A percentile compares a stretch with the other conserved stretches of the same genome.
Conservation (phyloP, 2,113 vertebrate species). For the Zosterops borbonicus region DNA sequence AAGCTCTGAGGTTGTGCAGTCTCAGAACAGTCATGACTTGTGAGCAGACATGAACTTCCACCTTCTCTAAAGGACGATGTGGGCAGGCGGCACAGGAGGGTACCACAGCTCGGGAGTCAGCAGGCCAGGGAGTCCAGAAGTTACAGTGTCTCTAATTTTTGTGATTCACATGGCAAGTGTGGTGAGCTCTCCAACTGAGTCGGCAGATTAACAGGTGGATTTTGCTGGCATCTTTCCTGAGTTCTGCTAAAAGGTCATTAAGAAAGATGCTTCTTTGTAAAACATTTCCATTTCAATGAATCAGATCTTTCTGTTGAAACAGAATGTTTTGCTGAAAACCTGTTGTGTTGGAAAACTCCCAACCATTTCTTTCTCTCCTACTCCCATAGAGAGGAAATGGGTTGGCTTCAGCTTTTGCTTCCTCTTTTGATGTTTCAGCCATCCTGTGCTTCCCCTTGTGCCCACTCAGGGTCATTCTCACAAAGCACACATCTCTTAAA, state of each 20-base stretch:
- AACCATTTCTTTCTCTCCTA: not conserved
- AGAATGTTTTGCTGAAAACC: slow-evolving; percentile 54
- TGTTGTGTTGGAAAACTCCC: slow-evolving; percentile 56
- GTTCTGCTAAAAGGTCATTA: slow-evolving; percentile 9
- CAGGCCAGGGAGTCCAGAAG: not conserved
- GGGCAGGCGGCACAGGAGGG: not conserved
- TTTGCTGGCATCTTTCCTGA: not conserved
- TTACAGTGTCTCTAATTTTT: not conserved
- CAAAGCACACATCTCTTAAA: not conserved
- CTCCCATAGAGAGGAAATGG: not conserved
- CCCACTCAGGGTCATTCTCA: not conserved
- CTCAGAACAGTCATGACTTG: not conserved
- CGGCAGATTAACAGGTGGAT: slow-evolving; percentile 13
- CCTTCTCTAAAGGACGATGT: not conserved
- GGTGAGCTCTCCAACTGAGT: not conserved
- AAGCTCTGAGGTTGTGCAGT: not conserved
- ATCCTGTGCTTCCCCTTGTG: not conserved
- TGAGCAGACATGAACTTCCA: not conserved
- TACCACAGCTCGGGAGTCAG: not conserved
- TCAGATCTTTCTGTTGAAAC: slow-evolving; percentile 46
- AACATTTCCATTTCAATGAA: slow-evolving; percentile 61
- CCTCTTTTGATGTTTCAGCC: not conserved
- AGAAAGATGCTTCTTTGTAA: slow-evolving; percentile 55
- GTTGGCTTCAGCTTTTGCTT: not conserved
- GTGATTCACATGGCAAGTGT: not conserved